Base-by-base conservation (phyloP, 2,888 invertebrate genomes). In the Geotrupes spiniger region DNA sequence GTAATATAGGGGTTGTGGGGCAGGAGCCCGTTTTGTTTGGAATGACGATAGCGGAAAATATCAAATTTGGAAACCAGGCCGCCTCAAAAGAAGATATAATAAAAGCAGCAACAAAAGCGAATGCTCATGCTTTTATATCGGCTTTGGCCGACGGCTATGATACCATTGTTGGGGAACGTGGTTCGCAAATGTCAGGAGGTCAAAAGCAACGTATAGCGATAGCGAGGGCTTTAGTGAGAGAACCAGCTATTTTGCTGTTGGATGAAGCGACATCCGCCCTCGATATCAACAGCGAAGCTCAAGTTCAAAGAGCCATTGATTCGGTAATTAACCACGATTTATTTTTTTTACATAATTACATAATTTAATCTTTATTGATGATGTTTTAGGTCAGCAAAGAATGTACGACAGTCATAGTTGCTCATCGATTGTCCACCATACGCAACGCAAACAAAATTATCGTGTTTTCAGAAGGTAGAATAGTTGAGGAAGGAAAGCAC, bases 261-360 rank as follows among this genome's bases (percentile, higher is more conserved):
- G 93, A 94, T 61, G 93, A 94, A 72, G 93, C 92, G 0, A 94
- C 94, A 1, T 92, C 92, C 1, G 93, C 93, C 0, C 76, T 93
- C n/a, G 93, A 94, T 66, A 87, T 87, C 0, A 82, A 85, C 29
- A 92, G 90, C 51, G 95, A 96, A 75, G 80, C 85, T 0, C 83
- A 88, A 71, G 93, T 95, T 0, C 93, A 94, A 73, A 82, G 80
- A n/a, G 93, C 83, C 42, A 76, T 86, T 49, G 89, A 83, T 71
- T 84, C 80, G 74, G 88, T 84, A 66, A 61, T n/a, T n/a, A n/a
- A n/a, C n/a, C n/a, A n/a, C n/a, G n/a, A 56, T 41, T 37, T 11
- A 21, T 21, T 21, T 21, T 6, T n/a, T n/a, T n/a, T n/a, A n/a
- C n/a, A n/a, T n/a, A n/a, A n/a, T n/a, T n/a, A n/a, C n/a, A n/a